A percentile compares a stretch with the other conserved stretches of the same genome.
phyloP scores from a whole-genome alignment of 1,140 invertebrate species.

The Microplitis mediator region DNA sequence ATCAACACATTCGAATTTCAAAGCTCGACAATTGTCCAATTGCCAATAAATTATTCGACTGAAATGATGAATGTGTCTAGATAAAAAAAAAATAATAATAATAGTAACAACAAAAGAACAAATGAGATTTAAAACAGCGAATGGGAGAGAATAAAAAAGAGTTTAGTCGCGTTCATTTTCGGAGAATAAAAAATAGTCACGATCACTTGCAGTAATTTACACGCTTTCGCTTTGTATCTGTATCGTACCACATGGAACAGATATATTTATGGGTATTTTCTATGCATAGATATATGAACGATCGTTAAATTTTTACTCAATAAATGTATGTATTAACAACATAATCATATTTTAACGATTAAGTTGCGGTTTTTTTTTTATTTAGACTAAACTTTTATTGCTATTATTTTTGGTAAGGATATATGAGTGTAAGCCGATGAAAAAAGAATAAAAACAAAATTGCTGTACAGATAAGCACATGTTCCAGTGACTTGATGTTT shows the following conservation, averaged over 20 bases:
- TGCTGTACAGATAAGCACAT: not conserved
- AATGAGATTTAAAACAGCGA: not conserved
- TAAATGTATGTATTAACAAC: too few relatives aligned
- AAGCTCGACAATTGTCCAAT: too few relatives aligned
- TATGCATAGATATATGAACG: not conserved
- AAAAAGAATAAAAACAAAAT: not conserved
- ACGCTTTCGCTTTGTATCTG: not conserved
- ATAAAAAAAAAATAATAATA: too few relatives aligned
- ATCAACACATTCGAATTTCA: too few relatives aligned
- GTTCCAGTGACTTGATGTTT: not conserved
- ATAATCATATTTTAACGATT: too few relatives aligned
- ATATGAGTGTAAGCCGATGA: not conserved
- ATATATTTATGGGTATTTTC: not conserved
- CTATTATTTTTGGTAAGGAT: not conserved
- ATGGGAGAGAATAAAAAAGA: not conserved
- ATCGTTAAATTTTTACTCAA: too few relatives aligned
- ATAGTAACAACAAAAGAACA: not conserved
- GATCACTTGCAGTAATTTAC: not conserved
- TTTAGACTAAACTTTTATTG: too few relatives aligned
- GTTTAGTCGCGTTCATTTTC: not conserved
- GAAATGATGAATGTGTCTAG: too few relatives aligned
- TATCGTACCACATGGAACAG: not conserved
- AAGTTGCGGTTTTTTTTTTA: too few relatives aligned
- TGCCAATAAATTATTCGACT: too few relatives aligned
- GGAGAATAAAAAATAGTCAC: not conserved